These are phyloP conservation scores for Dryocosmus kuriphilus DNA, from an alignment of 2,888 invertebrate genomes.

Conservation along the genomic window DNA sequence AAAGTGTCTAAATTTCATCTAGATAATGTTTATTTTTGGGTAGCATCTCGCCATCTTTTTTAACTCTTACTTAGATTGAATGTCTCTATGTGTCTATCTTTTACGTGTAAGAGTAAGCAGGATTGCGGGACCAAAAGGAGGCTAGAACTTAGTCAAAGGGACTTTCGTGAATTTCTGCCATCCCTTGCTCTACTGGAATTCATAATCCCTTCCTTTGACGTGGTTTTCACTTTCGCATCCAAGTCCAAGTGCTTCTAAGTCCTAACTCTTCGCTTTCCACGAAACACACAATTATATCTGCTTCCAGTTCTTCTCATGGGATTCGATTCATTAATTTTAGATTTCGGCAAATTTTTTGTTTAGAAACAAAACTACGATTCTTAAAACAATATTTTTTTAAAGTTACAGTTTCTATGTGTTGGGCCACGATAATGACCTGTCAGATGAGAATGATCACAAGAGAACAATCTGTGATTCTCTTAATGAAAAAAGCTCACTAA, in stretches of 20 bases:
- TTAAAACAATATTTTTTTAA: too few relatives aligned
- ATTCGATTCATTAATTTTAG: neutral
- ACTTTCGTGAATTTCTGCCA: conserved; percentile 56
- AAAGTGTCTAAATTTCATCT: neutral
- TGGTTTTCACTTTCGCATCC: conserved; percentile 54
- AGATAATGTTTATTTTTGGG: neutral
- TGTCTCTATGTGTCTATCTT: conserved; percentile 16
- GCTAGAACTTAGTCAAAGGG: conserved; percentile 55
- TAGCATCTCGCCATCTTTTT: neutral
- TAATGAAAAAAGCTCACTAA: too few relatives aligned
- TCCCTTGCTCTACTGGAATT: conserved; percentile 56
- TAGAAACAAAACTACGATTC: too few relatives aligned
- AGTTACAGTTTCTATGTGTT: too few relatives aligned
- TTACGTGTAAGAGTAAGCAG: conserved; percentile 28
- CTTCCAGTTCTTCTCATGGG: neutral
- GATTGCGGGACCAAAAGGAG: conserved; percentile 29
- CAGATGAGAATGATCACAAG: too few relatives aligned
- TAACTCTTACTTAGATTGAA: conserved; percentile 33
- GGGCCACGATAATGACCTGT: too few relatives aligned
- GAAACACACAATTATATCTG: neutral
- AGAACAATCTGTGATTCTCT: too few relatives aligned
- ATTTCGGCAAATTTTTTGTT: too few relatives aligned
- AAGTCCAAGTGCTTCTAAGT: conserved; percentile 36
- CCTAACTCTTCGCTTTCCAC: conserved; percentile 6
- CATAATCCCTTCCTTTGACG: conserved; percentile 63